Conservation (phyloP, 2,888 invertebrate species). For the Apodemia zela region DNA sequence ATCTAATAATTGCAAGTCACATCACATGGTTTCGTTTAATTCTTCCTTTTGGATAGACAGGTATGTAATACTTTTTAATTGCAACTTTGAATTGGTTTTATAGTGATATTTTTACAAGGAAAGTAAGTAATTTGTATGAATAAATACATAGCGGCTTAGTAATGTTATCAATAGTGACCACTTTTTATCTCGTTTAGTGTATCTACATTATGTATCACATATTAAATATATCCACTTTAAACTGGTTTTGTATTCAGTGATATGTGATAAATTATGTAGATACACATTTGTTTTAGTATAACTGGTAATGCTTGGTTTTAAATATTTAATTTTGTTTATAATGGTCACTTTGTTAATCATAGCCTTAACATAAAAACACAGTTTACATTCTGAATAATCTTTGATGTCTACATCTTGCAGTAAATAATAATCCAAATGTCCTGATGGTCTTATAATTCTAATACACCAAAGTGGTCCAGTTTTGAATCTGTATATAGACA, state of each 20-base stretch:
- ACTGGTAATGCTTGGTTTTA: background rate
- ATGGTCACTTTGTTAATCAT: background rate
- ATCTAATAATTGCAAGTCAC: background rate
- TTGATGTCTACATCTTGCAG: too few relatives aligned
- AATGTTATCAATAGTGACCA: background rate
- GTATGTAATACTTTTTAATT: background rate
- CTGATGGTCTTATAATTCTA: too few relatives aligned
- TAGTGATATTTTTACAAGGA: background rate
- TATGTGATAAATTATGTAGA: background rate
- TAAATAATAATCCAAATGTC: too few relatives aligned
- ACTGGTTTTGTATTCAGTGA: constrained; percentile 2
- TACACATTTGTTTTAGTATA: background rate
- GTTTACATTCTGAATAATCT: too few relatives aligned
- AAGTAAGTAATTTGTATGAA: background rate
- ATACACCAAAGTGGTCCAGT: too few relatives aligned
- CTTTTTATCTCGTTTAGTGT: background rate
- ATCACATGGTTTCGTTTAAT: background rate
- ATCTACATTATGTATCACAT: background rate
- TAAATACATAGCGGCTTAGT: background rate
- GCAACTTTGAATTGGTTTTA: background rate
- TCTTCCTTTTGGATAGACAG: background rate
- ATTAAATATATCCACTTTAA: constrained; percentile 3
- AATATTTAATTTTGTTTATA: background rate
- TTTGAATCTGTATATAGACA: too few relatives aligned
- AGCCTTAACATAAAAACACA: background rate